Evolutionary conservation across 2,797 vertebrate genomes (phyloP), one percentile per base, ranked within the genome.

Genomic region (Distichodus sexfasciatus): DNA sequence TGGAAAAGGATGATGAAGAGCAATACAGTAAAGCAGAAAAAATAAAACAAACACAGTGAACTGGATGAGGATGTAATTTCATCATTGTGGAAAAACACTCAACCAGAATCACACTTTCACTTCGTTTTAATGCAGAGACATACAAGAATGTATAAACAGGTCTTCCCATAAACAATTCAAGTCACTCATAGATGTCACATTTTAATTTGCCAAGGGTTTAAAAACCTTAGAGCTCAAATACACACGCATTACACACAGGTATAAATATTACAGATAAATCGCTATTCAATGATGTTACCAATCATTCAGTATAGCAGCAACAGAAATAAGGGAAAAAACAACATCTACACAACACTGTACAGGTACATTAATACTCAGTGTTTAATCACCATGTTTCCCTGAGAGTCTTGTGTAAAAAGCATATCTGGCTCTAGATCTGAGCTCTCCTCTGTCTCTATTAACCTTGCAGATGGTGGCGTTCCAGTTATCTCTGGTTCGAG

Each of bases 331-430:
- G 7, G 3, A 12, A 10, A 35, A 6, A 6, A 21, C 10, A 7
- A 31, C 15, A 12, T 31, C 12, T 33, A 17, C 21, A 1, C 12
- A 2, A 43, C 8, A 31, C 26, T 21, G 5, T 14, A 9, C 7
- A 23, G 3, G 10, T 21, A 23, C 2, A 41, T 23, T 36, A 5
- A 11, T 3, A 3, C 24, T 57, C 82, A 89, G 75, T 98, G 95
- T 79, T 91, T 98, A 21, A 98, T 98, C 54, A 98, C 93, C 54
- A 84, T 74, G 83, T 96, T 94, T 72, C 95, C 96, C 77, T 98
- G 87, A 0, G 96, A 96, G 76, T 99, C 96, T 82, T 97, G 93
- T 0, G 96, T 97, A 82, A 98, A 97, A 23, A 97, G 87, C 64
- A 85, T 65, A 38, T 93, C 81, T 0, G 84, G 76, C 19, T 90